A percentile compares a stretch with the other conserved stretches of the same genome.
Evolutionary conservation across 92 coral and sea anemone genomes (phyloP).

Genomic region (Siderastrea siderea): DNA sequence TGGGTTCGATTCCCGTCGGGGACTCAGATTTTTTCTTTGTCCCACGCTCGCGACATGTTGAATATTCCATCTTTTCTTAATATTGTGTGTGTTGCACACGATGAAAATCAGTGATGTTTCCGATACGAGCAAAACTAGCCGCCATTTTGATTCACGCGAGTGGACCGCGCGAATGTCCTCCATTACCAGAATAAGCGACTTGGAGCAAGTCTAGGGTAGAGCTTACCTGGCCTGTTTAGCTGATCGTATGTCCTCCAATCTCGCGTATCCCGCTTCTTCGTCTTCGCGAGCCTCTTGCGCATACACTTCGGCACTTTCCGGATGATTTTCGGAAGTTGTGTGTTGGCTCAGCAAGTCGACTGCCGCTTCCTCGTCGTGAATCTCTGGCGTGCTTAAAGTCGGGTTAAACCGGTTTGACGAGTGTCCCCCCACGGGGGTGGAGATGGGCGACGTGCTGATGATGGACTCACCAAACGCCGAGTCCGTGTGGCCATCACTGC

Average conservation of each 20-base stretch:
- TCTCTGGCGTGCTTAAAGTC: conserved; percentile 20
- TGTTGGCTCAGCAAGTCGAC: conserved; percentile 44
- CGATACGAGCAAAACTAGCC: no score
- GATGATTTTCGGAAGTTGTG: conserved; percentile 50
- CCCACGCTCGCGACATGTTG: no score
- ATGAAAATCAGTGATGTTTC: no score
- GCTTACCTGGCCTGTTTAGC: conserved; percentile 52
- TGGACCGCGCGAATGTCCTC: no score
- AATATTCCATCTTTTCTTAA: no score
- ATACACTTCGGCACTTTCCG: conserved; percentile 48
- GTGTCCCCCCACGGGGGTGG: conserved; percentile 72
- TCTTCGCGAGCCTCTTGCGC: conserved; percentile 59
- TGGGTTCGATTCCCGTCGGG: no score
- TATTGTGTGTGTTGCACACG: no score
- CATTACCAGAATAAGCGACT: no score
- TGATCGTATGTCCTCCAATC: conserved; percentile 83
- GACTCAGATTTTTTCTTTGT: no score
- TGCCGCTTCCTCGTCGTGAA: conserved; percentile 53
- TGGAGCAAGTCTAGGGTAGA: neutral
- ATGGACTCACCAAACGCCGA: conserved; percentile 84
- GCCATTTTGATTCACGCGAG: no score
- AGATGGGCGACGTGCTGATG: conserved; percentile 64
- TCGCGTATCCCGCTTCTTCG: conserved; percentile 91
- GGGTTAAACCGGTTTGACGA: conserved; percentile 68
- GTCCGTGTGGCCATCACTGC: conserved; percentile 84